These are phyloP conservation scores for Psittacula cyanocephala DNA, from an alignment of 2,113 vertebrate genomes.

Conservation along the genomic window DNA sequence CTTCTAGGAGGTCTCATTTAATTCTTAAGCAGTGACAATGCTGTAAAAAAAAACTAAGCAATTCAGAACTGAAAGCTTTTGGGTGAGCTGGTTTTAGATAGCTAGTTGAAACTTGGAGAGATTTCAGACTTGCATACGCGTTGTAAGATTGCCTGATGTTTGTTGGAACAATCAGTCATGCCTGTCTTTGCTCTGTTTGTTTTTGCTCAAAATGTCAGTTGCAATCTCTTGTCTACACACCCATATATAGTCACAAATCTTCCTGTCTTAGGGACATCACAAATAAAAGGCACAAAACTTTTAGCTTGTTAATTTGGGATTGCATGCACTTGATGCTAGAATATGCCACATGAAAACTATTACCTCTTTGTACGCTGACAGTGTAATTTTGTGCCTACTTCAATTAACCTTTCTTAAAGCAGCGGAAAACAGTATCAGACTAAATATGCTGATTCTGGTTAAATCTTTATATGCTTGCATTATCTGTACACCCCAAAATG, in stretches of 20 bases:
- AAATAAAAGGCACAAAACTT: slow-evolving; percentile 9
- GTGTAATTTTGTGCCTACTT: neutral
- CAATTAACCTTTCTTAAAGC: neutral
- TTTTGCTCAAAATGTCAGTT: slow-evolving; percentile 10
- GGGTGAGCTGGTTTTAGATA: neutral
- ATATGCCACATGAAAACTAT: neutral
- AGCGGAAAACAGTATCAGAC: neutral
- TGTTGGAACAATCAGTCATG: slow-evolving; percentile 8
- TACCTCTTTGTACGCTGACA: neutral
- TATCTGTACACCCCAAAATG: neutral
- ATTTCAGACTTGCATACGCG: neutral
- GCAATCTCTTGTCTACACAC: neutral
- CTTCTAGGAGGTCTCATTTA: neutral
- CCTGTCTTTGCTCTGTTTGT: slow-evolving; percentile 43
- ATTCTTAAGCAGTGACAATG: neutral
- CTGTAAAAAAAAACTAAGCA: neutral
- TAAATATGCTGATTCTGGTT: neutral
- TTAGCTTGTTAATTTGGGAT: neutral
- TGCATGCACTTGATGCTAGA: neutral
- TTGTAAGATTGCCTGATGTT: slow-evolving; percentile 33
- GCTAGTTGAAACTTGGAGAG: neutral
- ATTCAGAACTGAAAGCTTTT: neutral
- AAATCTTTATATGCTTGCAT: neutral
- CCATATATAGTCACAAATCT: slow-evolving; percentile 58
- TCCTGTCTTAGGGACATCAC: neutral